Evolutionary conservation across 2,113 vertebrate species (phyloP), one percentile per base, ranked within the genome.

Genomic region (Ifrita kowaldi): DNA sequence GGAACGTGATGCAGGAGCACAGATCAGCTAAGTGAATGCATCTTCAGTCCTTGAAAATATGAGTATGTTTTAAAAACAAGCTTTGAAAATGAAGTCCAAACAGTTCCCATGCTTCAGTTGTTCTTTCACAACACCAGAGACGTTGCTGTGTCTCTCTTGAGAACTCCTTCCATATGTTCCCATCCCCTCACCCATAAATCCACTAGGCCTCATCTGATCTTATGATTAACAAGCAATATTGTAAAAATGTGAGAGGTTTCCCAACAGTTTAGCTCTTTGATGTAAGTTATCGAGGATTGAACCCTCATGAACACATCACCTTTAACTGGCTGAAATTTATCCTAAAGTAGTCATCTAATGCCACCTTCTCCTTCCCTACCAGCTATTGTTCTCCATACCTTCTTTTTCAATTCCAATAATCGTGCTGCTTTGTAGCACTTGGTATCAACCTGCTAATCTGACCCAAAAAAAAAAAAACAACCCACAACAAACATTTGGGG

Each of bases 1-100:
- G 6, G 19, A 85, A 53, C 0, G 0, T 2, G 32, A 93, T 18
- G 12, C 1, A 11, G 39, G 5, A 71, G 32, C 39, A 82, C 7
- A 68, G 16, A 46, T 1, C 70, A 3, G 14, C 26, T 89, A 32
- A 56, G 13, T 59, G 22, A 42, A 28, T 4, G 11, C 20, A 74
- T 22, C 28, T 65, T 76, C 50, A 93, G 10, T 13, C 14, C 14
- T 33, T 41, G 24, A 89, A 93, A 94, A 87, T 19, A 73, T 3
- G 4, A 68, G 12, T 10, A 44, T 1, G 3, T 44, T 84, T 70
- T 68, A 89, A 53, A 89, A 77, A 22, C 5, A n/a, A 64, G 23
- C 11, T 84, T 73, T 75, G 24, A 84, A 94, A 96, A 81, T 39
- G 37, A 56, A 82, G 26, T 52, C 33, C 42, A 42, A 42, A 35